These are phyloP conservation scores for Rana temporaria DNA, from an alignment of 2,113 vertebrate species.

Conservation along the genomic window DNA sequence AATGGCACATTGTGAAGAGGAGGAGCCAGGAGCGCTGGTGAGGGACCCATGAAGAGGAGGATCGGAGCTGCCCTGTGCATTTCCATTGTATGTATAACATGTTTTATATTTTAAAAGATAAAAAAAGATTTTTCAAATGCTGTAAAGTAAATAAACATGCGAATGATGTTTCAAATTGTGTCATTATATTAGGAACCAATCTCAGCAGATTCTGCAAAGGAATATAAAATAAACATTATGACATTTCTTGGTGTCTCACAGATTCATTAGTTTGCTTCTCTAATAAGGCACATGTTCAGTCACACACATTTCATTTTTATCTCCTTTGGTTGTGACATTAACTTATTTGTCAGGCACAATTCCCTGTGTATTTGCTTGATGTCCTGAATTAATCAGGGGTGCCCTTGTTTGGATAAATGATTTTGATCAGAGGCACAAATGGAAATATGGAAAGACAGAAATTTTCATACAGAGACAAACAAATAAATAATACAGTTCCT, in stretches of 20 bases:
- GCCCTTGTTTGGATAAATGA: conserved; percentile 48
- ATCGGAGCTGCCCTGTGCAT: no score
- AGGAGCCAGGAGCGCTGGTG: no score
- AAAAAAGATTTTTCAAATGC: no score
- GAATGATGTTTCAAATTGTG: no score
- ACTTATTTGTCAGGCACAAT: conserved; percentile 52
- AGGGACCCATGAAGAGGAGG: no score
- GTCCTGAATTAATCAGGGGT: conserved; percentile 54
- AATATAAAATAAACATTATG: conserved; percentile 30
- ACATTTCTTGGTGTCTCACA: conserved; percentile 38
- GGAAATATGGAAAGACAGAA: conserved; percentile 21
- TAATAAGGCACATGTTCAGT: conserved; percentile 39
- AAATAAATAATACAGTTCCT: conserved; percentile 45
- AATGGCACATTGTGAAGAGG: no score
- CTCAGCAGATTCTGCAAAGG: conserved; percentile 35
- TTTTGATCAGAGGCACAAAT: conserved; percentile 40
- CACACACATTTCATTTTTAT: conserved; percentile 55
- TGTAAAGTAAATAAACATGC: no score
- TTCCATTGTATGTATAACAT: no score
- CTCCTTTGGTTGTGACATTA: conserved; percentile 47
- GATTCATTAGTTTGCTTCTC: conserved; percentile 48
- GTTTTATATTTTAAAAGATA: no score
- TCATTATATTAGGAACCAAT: conserved; percentile 18
- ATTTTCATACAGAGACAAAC: conserved; percentile 34
- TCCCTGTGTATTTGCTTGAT: conserved; percentile 53